Percentiles rank a stretch among this genome's conserved stretches.
Conservation (phyloP, 2,797 vertebrate species). For the Oryzias dopingdopingensis region DNA sequence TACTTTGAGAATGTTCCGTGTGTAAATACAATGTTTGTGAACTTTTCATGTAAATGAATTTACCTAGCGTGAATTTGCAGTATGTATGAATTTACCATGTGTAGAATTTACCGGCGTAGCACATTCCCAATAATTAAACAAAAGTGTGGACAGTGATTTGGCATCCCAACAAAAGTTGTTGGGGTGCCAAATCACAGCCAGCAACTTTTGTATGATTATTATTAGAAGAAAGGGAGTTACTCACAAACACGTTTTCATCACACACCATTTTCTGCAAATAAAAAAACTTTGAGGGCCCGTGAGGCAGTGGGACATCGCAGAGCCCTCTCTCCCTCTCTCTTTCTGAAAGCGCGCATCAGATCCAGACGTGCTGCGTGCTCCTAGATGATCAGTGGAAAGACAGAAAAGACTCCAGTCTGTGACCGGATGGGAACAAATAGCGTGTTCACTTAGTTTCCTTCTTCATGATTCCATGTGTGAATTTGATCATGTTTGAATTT, state of each 20-base stretch:
- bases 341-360: slow-evolving; percentile 44
- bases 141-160: too few species aligned
- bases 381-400: slow-evolving; percentile 49
- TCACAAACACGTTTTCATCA: slow-evolving; percentile 84
- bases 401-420: slow-evolving; percentile 43
- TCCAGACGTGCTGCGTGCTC: slow-evolving; percentile 45
- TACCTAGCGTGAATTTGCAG: too few species aligned
- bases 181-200: slow-evolving; percentile 19
- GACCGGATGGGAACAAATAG: slow-evolving; percentile 35
- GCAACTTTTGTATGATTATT: slow-evolving; percentile 74
- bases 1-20: too few species aligned
- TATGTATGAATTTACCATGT: too few species aligned
- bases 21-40: too few species aligned
- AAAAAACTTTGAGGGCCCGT: slow-evolving; percentile 87
- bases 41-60: too few species aligned
- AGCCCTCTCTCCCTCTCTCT: slow-evolving; percentile 59
- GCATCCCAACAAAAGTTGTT: too few species aligned
- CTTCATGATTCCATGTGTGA: too few species aligned
- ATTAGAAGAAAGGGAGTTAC: slow-evolving; percentile 69
- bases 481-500: too few species aligned
- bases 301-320: slow-evolving; percentile 72
- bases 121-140: too few species aligned
- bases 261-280: slow-evolving; percentile 82
- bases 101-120: too few species aligned
- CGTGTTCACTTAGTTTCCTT: slow-evolving; percentile 25